Percentiles rank a stretch among this genome's conserved stretches.
Evolutionary conservation across 64 coral and sea anemone genomes (phyloP).

Genomic region (Cladopsammia gracilis): DNA sequence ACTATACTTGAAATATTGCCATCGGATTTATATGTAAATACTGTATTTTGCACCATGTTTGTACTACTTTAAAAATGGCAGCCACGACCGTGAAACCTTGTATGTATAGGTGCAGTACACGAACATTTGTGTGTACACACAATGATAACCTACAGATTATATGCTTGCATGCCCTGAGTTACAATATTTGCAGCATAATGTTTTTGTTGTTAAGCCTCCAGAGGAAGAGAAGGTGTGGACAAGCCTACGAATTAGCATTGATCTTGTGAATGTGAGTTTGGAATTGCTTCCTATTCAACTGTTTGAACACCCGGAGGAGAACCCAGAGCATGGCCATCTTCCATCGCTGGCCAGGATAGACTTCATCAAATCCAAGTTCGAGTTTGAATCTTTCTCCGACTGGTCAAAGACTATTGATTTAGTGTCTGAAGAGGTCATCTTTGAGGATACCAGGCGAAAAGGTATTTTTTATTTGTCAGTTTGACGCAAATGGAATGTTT

Average conservation of each 20-base stretch:
- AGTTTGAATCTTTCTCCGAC: slow-evolving; percentile 94
- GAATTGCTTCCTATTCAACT: slow-evolving; percentile 86
- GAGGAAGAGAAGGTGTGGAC: slow-evolving; percentile 94
- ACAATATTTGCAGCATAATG: too few species aligned
- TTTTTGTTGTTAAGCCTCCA: slow-evolving; percentile 57
- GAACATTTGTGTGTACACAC: too few species aligned
- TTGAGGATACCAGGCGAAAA: slow-evolving; percentile 86
- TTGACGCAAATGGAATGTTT: too few species aligned
- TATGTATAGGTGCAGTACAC: too few species aligned
- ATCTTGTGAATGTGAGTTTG: slow-evolving; percentile 96
- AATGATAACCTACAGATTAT: too few species aligned
- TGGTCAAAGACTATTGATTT: slow-evolving; percentile 98
- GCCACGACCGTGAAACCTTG: too few species aligned
- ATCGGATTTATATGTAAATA: too few species aligned
- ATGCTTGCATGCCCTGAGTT: too few species aligned
- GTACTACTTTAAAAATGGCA: too few species aligned
- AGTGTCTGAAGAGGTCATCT: slow-evolving; percentile 95
- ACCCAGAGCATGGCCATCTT: neutral
- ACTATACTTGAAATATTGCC: too few species aligned
- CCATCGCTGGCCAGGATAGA: slow-evolving; percentile 92
- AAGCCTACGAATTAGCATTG: slow-evolving; percentile 87
- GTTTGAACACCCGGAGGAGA: slow-evolving; percentile 74
- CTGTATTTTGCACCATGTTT: too few species aligned
- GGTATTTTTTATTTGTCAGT: slow-evolving; percentile 11
- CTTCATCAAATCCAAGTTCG: slow-evolving; percentile 97